Base-by-base conservation (phyloP, 1,140 invertebrate genomes). In the Cotesia vestalis region DNA sequence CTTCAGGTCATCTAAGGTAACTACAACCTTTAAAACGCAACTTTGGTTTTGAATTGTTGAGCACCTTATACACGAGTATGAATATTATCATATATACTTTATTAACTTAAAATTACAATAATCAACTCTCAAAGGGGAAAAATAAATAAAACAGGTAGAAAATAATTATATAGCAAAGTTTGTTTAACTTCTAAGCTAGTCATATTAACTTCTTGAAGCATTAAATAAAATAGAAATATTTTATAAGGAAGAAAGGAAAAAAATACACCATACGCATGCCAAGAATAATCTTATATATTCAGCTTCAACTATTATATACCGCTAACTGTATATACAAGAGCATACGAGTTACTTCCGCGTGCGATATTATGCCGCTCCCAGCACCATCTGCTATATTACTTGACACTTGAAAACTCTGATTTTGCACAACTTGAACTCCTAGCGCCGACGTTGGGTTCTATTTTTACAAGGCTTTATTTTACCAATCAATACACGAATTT, bases 321-420 rank as follows among this genome's bases (percentile, higher is more conserved):
- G 63, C 63, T 73, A 73, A 73, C 72, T 69, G 72, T 73, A 73
- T 52, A 53, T 73, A 5, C 61, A 62, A 67, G 69, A 53, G 72
- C 66, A 63, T 46, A 73, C 66, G 57, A 73, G 72, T 36, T 53
- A 68, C 72, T 73, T 73, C 72, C 72, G 72, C 72, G 72, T 73
- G 72, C 72, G 67, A 69, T 69, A 73, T 73, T 69, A 69, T 61
- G 55, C 46, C 46, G 53, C n/a, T 69, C 34, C 36, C 20, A 59
- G 35, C 60, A 72, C 17, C 60, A 72, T 60, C 53, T 64, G 36
- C 52, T 12, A 61, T 34, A 61, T 36, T 61, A 46, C 20, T 61
- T 12, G 34, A 61, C n/a, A 27, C 60, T 12, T 12, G 20, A 20
- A 11, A 61, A 20, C 20, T 61, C 60, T 27, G 20, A 35, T 61